These are phyloP conservation scores for Electrona antarctica DNA, from an alignment of 2,113 vertebrate genomes.

Conservation along the genomic window DNA sequence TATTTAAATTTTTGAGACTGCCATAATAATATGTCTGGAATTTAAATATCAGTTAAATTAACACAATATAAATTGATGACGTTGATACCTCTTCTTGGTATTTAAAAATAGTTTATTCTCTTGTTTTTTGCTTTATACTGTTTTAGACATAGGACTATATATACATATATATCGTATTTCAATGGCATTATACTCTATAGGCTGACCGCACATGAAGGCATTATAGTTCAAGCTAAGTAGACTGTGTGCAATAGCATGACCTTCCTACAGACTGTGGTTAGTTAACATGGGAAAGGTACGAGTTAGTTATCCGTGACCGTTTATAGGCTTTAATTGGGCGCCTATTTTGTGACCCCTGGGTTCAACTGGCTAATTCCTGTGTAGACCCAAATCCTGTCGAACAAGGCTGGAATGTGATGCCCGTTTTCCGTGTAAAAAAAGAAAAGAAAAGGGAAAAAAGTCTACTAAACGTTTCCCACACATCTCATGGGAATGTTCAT, in stretches of 20 bases:
- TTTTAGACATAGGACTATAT: too few relatives aligned
- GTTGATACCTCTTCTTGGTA: too few relatives aligned
- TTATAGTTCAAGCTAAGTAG: slow-evolving; percentile 3
- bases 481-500: slow-evolving; percentile 72
- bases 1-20: too few relatives aligned
- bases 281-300: slow-evolving; percentile 70
- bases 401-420: slow-evolving; percentile 79
- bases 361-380: slow-evolving; percentile 79
- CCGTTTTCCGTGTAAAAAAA: slow-evolving; percentile 45
- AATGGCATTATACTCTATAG: background rate
- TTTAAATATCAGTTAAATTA: too few relatives aligned
- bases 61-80: too few relatives aligned
- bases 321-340: slow-evolving; percentile 80
- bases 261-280: slow-evolving; percentile 7
- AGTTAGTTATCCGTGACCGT: slow-evolving; percentile 71
- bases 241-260: background rate
- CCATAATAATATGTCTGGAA: too few relatives aligned
- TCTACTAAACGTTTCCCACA: slow-evolving; percentile 72
- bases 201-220: background rate
- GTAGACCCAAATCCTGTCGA: slow-evolving; percentile 72
- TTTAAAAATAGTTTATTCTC: too few relatives aligned
- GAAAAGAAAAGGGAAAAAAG: slow-evolving; percentile 28
- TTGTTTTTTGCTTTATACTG: too few relatives aligned
- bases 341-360: slow-evolving; percentile 80
- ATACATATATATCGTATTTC: background rate